Conservation (phyloP, 2,888 invertebrate species). For the Smittia aterrima region DNA sequence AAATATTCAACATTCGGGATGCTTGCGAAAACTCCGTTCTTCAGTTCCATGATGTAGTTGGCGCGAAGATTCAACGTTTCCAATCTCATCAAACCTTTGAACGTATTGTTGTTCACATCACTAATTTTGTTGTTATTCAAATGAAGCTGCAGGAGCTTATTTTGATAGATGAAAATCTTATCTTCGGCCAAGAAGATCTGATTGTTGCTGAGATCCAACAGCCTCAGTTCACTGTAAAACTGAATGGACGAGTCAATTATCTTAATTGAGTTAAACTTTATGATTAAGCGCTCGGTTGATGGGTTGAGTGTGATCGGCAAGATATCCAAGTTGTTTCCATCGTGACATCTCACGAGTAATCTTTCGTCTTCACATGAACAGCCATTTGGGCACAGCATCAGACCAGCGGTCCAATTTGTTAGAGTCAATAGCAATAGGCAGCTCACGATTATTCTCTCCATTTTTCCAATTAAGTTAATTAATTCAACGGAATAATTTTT, state of each 20-base stretch:
- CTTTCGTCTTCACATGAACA: conserved; percentile 68
- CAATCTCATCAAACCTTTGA: conserved; percentile 59
- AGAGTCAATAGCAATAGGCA: conserved; percentile 31
- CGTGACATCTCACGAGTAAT: conserved; percentile 63
- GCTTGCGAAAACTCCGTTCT: conserved; percentile 58
- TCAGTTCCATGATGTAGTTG: conserved; percentile 61
- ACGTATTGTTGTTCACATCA: conserved; percentile 60
- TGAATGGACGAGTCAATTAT: conserved; percentile 64
- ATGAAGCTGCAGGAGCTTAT: conserved; percentile 61
- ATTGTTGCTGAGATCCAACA: conserved; percentile 64
- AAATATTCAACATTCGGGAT: conserved; percentile 61
- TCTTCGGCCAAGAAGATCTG: conserved; percentile 62
- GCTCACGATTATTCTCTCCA: neutral
- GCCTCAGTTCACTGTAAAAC: conserved; percentile 64
- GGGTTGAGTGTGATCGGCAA: conserved; percentile 71
- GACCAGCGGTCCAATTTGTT: conserved; percentile 30
- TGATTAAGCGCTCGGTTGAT: conserved; percentile 61
- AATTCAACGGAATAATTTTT: conserved; percentile 23
- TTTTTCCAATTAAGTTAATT: conserved; percentile 38
- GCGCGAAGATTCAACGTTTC: conserved; percentile 62
- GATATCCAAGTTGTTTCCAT: conserved; percentile 61
- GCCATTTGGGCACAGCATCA: conserved; percentile 57
- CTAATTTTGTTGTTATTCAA: conserved; percentile 64
- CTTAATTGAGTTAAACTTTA: conserved; percentile 62
- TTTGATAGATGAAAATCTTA: conserved; percentile 61